phyloP scores from a whole-genome alignment of 2,113 vertebrate genomes.

The Psilopsiagon aurifrons region DNA sequence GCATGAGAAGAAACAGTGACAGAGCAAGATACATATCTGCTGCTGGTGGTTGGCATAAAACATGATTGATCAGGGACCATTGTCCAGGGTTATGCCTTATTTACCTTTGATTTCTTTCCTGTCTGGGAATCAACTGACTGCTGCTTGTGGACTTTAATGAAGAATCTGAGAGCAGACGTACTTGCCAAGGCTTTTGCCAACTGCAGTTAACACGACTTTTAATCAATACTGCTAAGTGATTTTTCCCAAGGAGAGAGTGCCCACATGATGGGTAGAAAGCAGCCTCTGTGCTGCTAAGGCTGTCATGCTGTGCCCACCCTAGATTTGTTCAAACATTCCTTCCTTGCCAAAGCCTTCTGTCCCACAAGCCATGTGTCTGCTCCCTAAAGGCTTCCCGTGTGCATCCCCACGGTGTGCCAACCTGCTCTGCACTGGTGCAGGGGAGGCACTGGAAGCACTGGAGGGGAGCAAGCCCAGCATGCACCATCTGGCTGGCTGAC shows the following conservation, averaged over 20 bases:
- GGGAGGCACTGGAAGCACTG: too few species aligned
- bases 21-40: neutral
- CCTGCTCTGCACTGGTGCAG: neutral
- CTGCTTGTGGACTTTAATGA: neutral
- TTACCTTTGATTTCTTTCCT: neutral
- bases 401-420: fast-evolving
- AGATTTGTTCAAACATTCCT: neutral
- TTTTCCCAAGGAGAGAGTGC: neutral
- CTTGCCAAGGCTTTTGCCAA: neutral
- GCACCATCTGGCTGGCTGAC: too few species aligned
- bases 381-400: neutral
- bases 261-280: neutral
- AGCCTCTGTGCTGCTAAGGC: neutral
- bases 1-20: neutral
- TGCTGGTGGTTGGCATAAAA: neutral
- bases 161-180: neutral
- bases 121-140: neutral
- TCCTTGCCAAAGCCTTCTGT: neutral
- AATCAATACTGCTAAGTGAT: neutral
- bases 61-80: fast-evolving
- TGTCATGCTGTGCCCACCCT: too few species aligned
- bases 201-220: fast-evolving
- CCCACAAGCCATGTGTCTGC: neutral
- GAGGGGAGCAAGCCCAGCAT: neutral
- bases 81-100: neutral